Evolutionary conservation across 1,140 invertebrate species (phyloP), one percentile per base, ranked within the genome.

Genomic region (Caenorhabditis tropicalis): DNA sequence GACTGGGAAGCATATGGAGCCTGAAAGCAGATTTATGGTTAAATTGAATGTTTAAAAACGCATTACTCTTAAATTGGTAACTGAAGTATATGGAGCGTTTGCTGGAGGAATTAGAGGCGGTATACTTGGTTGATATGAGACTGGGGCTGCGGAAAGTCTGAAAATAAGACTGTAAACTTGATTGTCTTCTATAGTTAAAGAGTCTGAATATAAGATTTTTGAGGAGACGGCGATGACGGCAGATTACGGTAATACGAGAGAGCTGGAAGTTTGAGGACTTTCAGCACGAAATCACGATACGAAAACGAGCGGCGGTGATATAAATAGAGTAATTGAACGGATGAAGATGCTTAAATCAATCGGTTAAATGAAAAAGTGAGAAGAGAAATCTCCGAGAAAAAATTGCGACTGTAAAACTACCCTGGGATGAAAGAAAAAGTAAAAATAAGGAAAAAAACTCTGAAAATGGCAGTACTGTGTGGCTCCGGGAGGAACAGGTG

Each of bases 391-490:
- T 65, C 29, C 19, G 19, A 27, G n/a, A 70, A 70, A 82, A 82
- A 65, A 46, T 2, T 27, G 10, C n/a, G 19, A 6, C 53, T 27
- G 53, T 27, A 56, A 9, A 65, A 27, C 12, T 31, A 16, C 27
- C 58, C 36, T 65, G 27, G 53, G 29, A 51, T 15, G 29, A 7
- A 24, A 65, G 27, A 1, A 46, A 24, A n/a, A 58, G 29, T n/a
- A 43, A 82, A 82, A 12, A 39, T 43, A 2, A 46, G 0, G 27
- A 15, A 48, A 24, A 24, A 79, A 46, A 48, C 0, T 81, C 24
- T 24, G 33, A 51, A 49, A 51, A 49, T 21, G 39, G 60, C 82
- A 53, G 82, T 82, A 82, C 82, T 82, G 82, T 48, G 82, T 82
- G 36, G 56, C 65, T 74, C 65, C 65, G 9, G 65, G 65, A 21